phyloP scores from a whole-genome alignment of 2,888 invertebrate species.

The Petrolisthes manimaculis region DNA sequence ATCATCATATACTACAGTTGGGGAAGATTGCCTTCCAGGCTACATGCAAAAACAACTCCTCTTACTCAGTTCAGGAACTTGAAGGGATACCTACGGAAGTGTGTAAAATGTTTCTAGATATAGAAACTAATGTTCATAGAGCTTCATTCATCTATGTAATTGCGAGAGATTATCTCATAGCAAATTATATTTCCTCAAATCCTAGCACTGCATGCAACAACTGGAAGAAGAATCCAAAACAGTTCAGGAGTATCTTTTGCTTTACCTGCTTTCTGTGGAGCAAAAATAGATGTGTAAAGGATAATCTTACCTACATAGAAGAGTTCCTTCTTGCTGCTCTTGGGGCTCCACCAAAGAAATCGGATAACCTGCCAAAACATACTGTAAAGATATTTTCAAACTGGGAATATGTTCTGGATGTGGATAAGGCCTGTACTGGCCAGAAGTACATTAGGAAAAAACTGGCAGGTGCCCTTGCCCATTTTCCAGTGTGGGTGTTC shows the following conservation, averaged over 20 bases:
- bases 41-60: no score
- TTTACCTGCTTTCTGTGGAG: background rate
- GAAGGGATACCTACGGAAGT: no score
- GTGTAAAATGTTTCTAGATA: no score
- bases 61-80: no score
- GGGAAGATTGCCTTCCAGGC: no score
- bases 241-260: background rate
- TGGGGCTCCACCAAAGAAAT: background rate
- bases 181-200: background rate
- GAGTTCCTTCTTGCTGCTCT: background rate
- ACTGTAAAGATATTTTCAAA: background rate
- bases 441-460: background rate
- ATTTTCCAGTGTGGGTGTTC: background rate
- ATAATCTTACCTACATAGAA: background rate
- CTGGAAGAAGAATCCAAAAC: background rate
- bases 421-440: background rate
- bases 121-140: no score
- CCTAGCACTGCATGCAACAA: background rate
- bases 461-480: background rate
- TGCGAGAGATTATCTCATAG: background rate
- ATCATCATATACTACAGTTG: no score
- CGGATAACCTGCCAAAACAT: background rate
- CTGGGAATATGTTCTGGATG: background rate
- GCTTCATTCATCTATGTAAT: background rate
- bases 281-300: background rate